Conservation (phyloP, 1,140 invertebrate genomes). For the Sinella curviseta region DNA sequence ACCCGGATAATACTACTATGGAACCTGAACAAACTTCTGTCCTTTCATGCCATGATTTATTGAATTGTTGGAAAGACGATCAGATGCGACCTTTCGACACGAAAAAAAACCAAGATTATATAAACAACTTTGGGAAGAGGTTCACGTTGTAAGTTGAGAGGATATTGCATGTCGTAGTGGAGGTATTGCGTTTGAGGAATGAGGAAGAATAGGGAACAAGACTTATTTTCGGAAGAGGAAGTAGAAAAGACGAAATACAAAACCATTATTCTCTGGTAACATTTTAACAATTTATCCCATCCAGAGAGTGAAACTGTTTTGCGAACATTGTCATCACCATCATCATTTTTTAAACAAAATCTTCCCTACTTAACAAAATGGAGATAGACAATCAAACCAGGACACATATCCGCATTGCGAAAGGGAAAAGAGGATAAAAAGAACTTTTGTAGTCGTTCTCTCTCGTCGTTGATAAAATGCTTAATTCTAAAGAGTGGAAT, state of each 20-base stretch:
- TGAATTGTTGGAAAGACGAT: constrained; percentile 29
- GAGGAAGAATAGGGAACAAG: background rate
- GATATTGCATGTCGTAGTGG: no score
- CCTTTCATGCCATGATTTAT: constrained; percentile 48
- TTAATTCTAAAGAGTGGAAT: background rate
- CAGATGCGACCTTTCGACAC: constrained; percentile 9
- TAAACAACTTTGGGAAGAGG: background rate
- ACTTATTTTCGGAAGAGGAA: background rate
- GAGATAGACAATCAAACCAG: background rate
- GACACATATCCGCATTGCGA: background rate
- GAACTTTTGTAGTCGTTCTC: background rate
- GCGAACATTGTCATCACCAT: background rate
- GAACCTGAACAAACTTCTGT: background rate
- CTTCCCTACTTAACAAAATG: background rate
- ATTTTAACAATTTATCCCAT: constrained; percentile 18
- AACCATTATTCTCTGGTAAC: background rate
- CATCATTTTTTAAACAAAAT: background rate
- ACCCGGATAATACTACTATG: background rate
- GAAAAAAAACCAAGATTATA: background rate
- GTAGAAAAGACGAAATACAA: background rate
- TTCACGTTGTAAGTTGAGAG: no score
- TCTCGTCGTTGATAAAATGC: background rate
- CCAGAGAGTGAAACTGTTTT: background rate
- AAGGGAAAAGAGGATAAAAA: background rate
- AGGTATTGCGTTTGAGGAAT: background rate